Evolutionary conservation across 2,888 invertebrate genomes (phyloP).

Genomic region (Agonopterix alstromeriana): DNA sequence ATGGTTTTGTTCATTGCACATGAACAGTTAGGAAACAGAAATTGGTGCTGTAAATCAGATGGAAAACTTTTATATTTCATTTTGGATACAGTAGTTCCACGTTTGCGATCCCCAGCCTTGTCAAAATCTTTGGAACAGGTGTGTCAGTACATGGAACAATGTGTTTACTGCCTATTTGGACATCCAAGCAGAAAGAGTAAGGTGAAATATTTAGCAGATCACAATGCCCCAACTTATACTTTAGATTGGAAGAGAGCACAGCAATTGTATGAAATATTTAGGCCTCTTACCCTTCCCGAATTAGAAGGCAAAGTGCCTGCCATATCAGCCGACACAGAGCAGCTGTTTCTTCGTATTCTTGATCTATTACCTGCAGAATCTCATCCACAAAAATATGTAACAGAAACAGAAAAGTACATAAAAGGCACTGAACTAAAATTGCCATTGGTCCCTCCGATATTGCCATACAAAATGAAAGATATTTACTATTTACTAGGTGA

Average conservation of each 20-base stretch:
- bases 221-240: slow-evolving; percentile 82
- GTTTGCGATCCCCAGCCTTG: slow-evolving; percentile 80
- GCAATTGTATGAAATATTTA: slow-evolving; percentile 87
- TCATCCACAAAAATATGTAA: slow-evolving; percentile 79
- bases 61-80: slow-evolving; percentile 88
- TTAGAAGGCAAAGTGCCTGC: slow-evolving; percentile 86
- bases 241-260: slow-evolving; percentile 85
- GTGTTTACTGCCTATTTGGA: slow-evolving; percentile 88
- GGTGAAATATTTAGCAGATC: slow-evolving; percentile 81
- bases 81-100: slow-evolving; percentile 83
- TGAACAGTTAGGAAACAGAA: slow-evolving; percentile 85
- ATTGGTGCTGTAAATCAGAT: slow-evolving; percentile 87
- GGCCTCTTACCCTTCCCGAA: slow-evolving; percentile 86
- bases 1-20: slow-evolving; percentile 89
- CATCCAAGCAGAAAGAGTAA: slow-evolving; percentile 84
- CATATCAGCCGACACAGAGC: slow-evolving; percentile 89
- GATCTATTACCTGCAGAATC: slow-evolving; percentile 81
- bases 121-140: slow-evolving; percentile 81
- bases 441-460: slow-evolving; percentile 67
- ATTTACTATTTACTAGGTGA: slow-evolving; percentile 95
- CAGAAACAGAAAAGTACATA: slow-evolving; percentile 81
- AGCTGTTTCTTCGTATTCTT: slow-evolving; percentile 82
- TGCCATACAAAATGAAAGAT: slow-evolving; percentile 80
- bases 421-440: slow-evolving; percentile 76
- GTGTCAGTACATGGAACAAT: slow-evolving; percentile 88